Evolutionary conservation across 2,113 vertebrate species (phyloP).

Genomic region (Dromaius novaehollandiae): DNA sequence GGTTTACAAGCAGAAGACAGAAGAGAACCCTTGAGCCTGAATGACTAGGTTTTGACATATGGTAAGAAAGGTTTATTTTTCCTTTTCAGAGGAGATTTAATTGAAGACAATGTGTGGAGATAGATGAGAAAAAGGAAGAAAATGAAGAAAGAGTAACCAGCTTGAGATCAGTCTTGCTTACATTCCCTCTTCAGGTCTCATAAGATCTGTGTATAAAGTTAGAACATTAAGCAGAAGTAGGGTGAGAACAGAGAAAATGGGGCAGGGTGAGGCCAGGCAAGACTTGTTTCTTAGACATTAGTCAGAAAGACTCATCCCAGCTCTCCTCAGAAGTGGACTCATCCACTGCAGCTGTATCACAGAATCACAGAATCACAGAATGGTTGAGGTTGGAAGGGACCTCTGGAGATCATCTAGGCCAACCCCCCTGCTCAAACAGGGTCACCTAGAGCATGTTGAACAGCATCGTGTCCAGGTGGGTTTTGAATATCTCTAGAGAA

Average conservation of each 20-base stretch:
- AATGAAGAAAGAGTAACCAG: not conserved
- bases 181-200: too few species aligned
- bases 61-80: not conserved
- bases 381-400: too few species aligned
- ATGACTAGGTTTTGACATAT: not conserved
- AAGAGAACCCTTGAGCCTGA: not conserved
- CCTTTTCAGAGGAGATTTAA: not conserved
- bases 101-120: not conserved
- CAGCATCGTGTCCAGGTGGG: too few species aligned
- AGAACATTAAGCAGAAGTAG: not conserved
- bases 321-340: not conserved
- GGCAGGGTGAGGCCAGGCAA: not conserved
- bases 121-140: too few species aligned
- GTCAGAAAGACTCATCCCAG: not conserved
- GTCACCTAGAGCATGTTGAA: too few species aligned
- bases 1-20: not conserved
- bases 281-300: not conserved
- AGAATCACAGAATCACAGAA: too few species aligned
- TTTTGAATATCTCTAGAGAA: too few species aligned
- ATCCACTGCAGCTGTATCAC: not conserved
- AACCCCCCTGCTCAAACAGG: too few species aligned
- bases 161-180: too few species aligned
- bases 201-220: too few species aligned
- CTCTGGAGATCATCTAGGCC: too few species aligned
- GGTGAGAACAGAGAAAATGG: not conserved